Conservation (phyloP, 2,113 vertebrate genomes). For the Papio anubis region DNA sequence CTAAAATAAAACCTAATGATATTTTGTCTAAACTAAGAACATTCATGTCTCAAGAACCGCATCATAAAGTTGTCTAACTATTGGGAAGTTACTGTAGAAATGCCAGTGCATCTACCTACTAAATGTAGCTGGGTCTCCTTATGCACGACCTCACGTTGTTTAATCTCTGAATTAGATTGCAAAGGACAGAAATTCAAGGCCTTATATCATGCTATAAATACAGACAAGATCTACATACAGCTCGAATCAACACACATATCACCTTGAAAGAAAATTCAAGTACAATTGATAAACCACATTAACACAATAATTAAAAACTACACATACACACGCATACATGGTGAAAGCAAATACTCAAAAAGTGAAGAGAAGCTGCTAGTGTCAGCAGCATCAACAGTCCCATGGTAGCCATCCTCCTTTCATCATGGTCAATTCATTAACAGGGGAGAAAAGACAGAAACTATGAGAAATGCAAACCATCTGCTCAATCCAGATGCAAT, state of each 20-base stretch:
- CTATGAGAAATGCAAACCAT: constrained; percentile 80
- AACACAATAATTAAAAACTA: constrained; percentile 58
- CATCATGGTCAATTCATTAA: constrained; percentile 82
- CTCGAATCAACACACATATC: not conserved
- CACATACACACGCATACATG: not conserved
- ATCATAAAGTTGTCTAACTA: constrained; percentile 53
- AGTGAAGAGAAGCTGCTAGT: constrained; percentile 61
- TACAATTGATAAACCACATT: constrained; percentile 60
- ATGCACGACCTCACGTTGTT: not conserved
- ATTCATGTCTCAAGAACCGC: not conserved
- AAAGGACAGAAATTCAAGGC: constrained; percentile 60
- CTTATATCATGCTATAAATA: constrained; percentile 4
- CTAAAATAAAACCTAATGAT: not conserved
- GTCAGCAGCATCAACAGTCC: constrained; percentile 76
- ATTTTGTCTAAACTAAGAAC: constrained; percentile 12
- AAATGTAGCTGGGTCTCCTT: not conserved
- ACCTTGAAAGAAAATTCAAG: not conserved
- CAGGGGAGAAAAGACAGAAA: constrained; percentile 81
- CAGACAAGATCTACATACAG: not conserved
- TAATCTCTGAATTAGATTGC: not conserved
- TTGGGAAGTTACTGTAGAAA: not conserved
- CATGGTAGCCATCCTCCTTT: constrained; percentile 70
- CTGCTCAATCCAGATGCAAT: constrained; percentile 84
- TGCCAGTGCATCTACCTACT: not conserved
- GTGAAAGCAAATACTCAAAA: constrained; percentile 63